Conservation (phyloP, 1,140 invertebrate genomes). For the Euura saliciscinereae region DNA sequence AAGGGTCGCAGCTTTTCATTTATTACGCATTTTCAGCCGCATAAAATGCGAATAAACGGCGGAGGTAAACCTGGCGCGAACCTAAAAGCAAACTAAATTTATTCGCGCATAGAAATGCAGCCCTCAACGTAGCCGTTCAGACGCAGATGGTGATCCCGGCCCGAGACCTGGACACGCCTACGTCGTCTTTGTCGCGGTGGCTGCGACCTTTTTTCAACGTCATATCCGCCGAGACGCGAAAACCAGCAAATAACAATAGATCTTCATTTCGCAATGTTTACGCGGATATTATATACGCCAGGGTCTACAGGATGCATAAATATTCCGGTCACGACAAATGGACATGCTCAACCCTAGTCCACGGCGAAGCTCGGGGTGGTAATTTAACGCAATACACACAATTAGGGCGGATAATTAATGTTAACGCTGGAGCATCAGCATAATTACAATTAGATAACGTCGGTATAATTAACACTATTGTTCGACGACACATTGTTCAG, state of each 20-base stretch:
- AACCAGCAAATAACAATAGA: neutral
- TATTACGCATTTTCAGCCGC: neutral
- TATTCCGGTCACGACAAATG: constrained; percentile 36
- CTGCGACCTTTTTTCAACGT: neutral
- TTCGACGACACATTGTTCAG: constrained; percentile 34
- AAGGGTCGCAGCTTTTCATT: neutral
- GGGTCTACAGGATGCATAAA: constrained; percentile 27
- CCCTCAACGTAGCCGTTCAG: neutral
- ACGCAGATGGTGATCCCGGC: neutral
- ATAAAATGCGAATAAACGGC: neutral
- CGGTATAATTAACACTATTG: constrained; percentile 48
- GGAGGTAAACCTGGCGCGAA: neutral
- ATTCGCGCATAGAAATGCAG: constrained; percentile 1
- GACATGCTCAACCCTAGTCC: constrained; percentile 27
- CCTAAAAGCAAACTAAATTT: constrained; percentile 5
- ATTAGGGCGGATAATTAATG: constrained; percentile 45
- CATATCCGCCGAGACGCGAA: too few species aligned
- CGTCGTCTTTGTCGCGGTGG: neutral
- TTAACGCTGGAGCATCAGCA: constrained; percentile 42
- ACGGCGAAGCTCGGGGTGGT: constrained; percentile 28
- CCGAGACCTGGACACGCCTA: neutral
- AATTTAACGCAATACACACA: constrained; percentile 41
- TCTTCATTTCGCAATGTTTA: constrained; percentile 4
- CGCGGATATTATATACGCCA: neutral
- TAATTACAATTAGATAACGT: constrained; percentile 51